Base-by-base conservation (phyloP, 1,140 invertebrate genomes). In the Cardiocondyla obscurior region DNA sequence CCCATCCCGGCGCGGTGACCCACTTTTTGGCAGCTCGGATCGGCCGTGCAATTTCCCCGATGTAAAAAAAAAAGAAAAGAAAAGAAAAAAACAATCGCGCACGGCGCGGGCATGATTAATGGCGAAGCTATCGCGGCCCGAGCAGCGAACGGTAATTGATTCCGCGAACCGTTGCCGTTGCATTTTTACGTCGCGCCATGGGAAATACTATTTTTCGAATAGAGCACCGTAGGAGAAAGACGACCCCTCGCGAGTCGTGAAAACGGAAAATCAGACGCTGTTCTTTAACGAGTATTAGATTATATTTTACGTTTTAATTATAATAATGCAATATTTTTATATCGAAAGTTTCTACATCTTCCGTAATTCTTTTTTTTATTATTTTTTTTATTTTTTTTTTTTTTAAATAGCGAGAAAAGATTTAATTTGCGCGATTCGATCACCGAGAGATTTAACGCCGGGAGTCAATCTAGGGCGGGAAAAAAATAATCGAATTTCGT, bases 21-120 rank as follows among this genome's bases (percentile, higher is more conserved):
- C 30, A 82, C 70, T 82, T 82, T 82, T 81, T 81, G 77, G 65
- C 77, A 81, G 77, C 77, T 81, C 65, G 65, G 33, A 79, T 79
- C 62, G 69, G 65, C 42, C 77, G 67, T 49, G 77, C 77, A 73
- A 81, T 81, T 81, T 81, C 39, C n/a, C 36, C 53, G 39, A 73
- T 57, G 77, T 67, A 57, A 79, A 79, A n/a, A n/a, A n/a, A n/a
- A n/a, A n/a, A n/a, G n/a, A n/a, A n/a, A n/a, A n/a, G n/a, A n/a
- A n/a, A n/a, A n/a, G n/a, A n/a, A n/a, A n/a, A n/a, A 81, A 73
- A 81, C 67, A 81, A 81, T 81, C 69, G 67, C 19, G 42, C 39
- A 58, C 77, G 19, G 55, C 67, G 77, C 77, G 30, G 19, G 69
- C 28, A 49, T 81, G 77, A 81, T 81, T 81, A 81, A 81, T 81